These are phyloP conservation scores for Syngnathus acus DNA, from an alignment of 2,797 vertebrate genomes.

Conservation along the genomic window DNA sequence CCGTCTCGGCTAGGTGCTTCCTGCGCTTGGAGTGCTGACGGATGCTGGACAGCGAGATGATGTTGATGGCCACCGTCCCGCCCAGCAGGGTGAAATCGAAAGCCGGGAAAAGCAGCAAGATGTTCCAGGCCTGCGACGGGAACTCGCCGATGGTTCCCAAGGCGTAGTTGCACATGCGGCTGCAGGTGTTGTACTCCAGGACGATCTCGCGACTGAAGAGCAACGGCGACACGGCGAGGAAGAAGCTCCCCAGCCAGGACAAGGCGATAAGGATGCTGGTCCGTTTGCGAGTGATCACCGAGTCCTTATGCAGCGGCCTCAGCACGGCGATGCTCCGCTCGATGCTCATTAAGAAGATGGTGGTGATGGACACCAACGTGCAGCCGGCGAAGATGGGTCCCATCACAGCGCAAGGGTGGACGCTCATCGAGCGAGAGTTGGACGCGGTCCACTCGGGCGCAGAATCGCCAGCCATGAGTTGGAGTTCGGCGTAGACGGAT, in stretches of 20 bases:
- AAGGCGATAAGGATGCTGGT: constrained; percentile 64
- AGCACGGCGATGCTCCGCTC: constrained; percentile 74
- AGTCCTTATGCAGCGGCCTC: constrained; percentile 71
- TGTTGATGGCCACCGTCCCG: constrained; percentile 65
- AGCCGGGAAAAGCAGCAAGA: constrained; percentile 66
- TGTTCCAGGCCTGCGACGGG: constrained; percentile 63
- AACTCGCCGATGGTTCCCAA: constrained; percentile 45
- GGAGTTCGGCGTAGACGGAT: constrained; percentile 70
- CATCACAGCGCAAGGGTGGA: constrained; percentile 70
- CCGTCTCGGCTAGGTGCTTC: constrained; percentile 59
- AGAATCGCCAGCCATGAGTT: constrained; percentile 52
- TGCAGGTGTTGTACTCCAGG: constrained; percentile 74
- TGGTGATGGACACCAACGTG: constrained; percentile 75
- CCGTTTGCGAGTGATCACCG: constrained; percentile 68
- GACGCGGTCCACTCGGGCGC: constrained; percentile 54
- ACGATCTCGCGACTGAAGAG: constrained; percentile 67
- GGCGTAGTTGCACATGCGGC: constrained; percentile 76
- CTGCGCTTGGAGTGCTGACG: constrained; percentile 67
- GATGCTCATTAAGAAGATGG: constrained; percentile 71
- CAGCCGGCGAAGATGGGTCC: constrained; percentile 76
- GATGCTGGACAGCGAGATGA: constrained; percentile 70
- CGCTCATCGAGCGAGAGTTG: constrained; percentile 53
- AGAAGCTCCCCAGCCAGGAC: constrained; percentile 73
- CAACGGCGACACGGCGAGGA: constrained; percentile 66
- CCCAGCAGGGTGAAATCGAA: constrained; percentile 71